These are phyloP conservation scores for Calameuta filiformis DNA, from an alignment of 2,888 invertebrate species.

Conservation along the genomic window DNA sequence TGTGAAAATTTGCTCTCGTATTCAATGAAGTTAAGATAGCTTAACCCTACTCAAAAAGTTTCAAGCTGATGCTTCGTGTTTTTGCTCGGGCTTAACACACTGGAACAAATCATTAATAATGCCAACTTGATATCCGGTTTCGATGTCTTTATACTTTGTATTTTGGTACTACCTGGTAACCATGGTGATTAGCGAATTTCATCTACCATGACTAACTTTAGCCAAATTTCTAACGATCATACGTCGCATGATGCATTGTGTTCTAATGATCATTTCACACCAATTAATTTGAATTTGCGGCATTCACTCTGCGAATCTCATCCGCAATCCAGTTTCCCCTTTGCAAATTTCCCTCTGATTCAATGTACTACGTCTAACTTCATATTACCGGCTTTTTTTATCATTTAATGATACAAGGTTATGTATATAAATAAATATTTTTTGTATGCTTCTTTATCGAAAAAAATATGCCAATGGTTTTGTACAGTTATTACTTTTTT, in stretches of 20 bases:
- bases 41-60: slow-evolving; percentile 19
- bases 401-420: neutral
- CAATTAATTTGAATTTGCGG: neutral
- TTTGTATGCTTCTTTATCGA: neutral
- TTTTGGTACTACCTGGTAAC: neutral
- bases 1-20: slow-evolving; percentile 16
- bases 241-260: neutral
- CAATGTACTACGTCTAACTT: neutral
- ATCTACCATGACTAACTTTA: neutral
- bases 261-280: neutral
- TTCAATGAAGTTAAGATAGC: slow-evolving; percentile 5
- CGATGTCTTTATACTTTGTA: neutral
- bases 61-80: slow-evolving; percentile 6
- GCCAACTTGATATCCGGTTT: neutral
- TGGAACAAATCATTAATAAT: slow-evolving; percentile 1
- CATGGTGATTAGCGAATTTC: neutral
- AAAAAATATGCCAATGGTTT: neutral
- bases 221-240: neutral
- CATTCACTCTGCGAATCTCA: neutral
- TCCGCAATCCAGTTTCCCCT: neutral
- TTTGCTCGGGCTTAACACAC: neutral
- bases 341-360: neutral
- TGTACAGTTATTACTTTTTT: neutral
- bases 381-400: neutral
- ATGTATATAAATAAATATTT: no score